phyloP scores from a whole-genome alignment of 2,888 invertebrate species.

The Andricus curvator region DNA sequence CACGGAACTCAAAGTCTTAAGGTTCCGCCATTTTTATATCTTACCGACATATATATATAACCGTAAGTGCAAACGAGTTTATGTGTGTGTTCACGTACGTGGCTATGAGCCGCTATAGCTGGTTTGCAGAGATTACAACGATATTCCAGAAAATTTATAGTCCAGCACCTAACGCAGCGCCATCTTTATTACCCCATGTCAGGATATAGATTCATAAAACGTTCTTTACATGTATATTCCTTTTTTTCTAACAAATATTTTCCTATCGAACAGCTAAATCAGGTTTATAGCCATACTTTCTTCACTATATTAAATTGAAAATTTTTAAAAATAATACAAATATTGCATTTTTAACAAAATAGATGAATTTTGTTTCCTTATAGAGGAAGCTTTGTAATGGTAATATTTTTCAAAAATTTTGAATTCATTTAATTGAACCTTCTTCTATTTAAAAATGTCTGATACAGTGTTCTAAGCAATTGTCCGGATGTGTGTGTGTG shows the following conservation, averaged over 20 bases:
- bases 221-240: slow-evolving; percentile 29
- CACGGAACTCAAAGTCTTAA: slow-evolving; percentile 36
- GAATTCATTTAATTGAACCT: too few species aligned
- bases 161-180: slow-evolving; percentile 30
- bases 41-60: slow-evolving; percentile 33
- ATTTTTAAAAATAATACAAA: too few species aligned
- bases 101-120: background rate
- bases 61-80: slow-evolving; percentile 9
- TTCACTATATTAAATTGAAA: too few species aligned
- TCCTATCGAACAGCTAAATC: background rate
- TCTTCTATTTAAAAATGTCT: too few species aligned
- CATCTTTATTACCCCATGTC: slow-evolving; percentile 29
- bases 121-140: slow-evolving; percentile 22
- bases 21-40: slow-evolving; percentile 29
- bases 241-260: slow-evolving; percentile 27
- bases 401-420: too few species aligned
- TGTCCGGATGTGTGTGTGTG: too few species aligned
- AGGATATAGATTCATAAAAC: slow-evolving; percentile 28
- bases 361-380: too few species aligned
- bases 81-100: slow-evolving; percentile 1
- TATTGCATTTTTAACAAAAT: too few species aligned
- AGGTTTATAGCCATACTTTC: too few species aligned
- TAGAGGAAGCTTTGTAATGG: too few species aligned
- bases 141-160: slow-evolving; percentile 29
- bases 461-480: too few species aligned